These are phyloP conservation scores for Synanthedon myopaeformis DNA, from an alignment of 2,888 invertebrate genomes.

Conservation along the genomic window DNA sequence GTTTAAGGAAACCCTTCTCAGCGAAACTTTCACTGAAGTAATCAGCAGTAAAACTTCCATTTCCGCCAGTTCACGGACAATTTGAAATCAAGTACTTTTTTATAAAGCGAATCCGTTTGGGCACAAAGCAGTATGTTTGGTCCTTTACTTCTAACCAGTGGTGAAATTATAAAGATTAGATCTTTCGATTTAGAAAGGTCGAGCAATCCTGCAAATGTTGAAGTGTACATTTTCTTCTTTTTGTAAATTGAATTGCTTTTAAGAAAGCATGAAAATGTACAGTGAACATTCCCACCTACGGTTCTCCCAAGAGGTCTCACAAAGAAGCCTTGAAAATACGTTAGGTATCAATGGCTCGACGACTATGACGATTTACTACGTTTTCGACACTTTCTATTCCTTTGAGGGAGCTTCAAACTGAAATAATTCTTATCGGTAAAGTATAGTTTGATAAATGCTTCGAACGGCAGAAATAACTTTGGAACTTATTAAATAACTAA, in stretches of 20 bases:
- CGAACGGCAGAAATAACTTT: too few relatives aligned
- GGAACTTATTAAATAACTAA: too few relatives aligned
- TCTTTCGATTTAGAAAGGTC: slow-evolving; percentile 44
- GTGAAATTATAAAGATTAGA: slow-evolving; percentile 38
- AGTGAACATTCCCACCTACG: neutral
- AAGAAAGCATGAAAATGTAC: neutral
- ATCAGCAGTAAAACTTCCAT: slow-evolving; percentile 28
- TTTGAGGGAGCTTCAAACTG: neutral
- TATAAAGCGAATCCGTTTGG: slow-evolving; percentile 12
- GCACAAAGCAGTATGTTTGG: slow-evolving; percentile 13
- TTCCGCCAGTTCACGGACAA: slow-evolving; percentile 12
- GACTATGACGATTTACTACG: neutral
- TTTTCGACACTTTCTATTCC: neutral
- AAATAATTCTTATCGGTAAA: too few relatives aligned
- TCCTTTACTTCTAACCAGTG: slow-evolving; percentile 3
- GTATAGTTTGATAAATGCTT: too few relatives aligned
- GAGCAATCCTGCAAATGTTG: slow-evolving; percentile 4
- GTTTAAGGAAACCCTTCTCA: slow-evolving; percentile 15
- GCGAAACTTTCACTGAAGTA: slow-evolving; percentile 15
- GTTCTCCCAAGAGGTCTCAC: neutral
- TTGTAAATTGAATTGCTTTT: slow-evolving; percentile 3
- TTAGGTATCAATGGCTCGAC: neutral
- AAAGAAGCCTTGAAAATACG: neutral
- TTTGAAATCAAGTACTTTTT: slow-evolving; percentile 20
- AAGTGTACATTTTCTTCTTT: neutral